A percentile compares a stretch with the other conserved stretches of the same genome.
Conservation (phyloP, 2,797 vertebrate genomes). For the Forpus xanthops region DNA sequence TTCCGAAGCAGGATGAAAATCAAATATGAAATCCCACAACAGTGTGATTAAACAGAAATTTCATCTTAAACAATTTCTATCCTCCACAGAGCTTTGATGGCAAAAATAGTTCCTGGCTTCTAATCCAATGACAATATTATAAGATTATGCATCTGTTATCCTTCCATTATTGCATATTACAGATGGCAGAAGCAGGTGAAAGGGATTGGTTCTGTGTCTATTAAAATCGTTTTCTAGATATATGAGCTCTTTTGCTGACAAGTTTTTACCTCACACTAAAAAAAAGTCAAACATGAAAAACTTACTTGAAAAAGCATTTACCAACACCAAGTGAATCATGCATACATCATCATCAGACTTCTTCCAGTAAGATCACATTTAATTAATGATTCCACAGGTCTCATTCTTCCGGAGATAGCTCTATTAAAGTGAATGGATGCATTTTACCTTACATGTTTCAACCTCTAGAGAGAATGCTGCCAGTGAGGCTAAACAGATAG, state of each 20-base stretch:
- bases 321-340: neutral
- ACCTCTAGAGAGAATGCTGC: neutral
- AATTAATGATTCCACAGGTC: slow-evolving; percentile 22
- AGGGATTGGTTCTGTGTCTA: neutral
- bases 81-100: neutral
- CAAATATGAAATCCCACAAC: neutral
- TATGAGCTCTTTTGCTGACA: neutral
- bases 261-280: neutral
- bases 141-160: neutral
- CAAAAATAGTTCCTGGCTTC: neutral
- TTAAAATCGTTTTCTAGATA: neutral
- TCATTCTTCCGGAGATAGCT: neutral
- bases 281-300: neutral
- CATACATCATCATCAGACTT: neutral
- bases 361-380: neutral
- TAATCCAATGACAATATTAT: neutral
- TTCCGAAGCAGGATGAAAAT: neutral
- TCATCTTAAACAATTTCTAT: neutral
- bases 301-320: neutral
- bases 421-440: slow-evolving; percentile 13
- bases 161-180: neutral
- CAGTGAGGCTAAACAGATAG: slow-evolving; percentile 15
- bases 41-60: neutral
- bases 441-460: slow-evolving; percentile 15
- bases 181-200: neutral